Conservation (phyloP, 2,888 invertebrate species). For the Fissipunctia ypsillon region DNA sequence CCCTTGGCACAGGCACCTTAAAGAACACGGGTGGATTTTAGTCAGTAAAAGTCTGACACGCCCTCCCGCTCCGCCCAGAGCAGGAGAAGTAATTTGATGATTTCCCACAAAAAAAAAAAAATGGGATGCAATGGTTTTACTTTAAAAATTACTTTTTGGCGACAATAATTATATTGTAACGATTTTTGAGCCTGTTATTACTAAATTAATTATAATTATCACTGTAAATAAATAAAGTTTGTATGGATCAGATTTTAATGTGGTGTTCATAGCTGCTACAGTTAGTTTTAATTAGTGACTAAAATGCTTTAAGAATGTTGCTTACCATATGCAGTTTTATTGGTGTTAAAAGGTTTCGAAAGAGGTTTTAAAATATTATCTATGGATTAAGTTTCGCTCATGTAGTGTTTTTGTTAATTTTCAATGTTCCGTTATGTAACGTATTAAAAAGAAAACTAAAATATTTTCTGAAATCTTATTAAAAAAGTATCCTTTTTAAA, state of each 20-base stretch:
- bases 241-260: conserved; percentile 32
- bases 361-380: conserved; percentile 18
- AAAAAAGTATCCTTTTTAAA: neutral
- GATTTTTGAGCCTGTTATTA: too few relatives aligned
- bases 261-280: conserved; percentile 11
- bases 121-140: too few relatives aligned
- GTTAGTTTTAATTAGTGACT: conserved; percentile 15
- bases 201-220: neutral
- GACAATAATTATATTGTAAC: too few relatives aligned
- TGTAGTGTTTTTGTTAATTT: conserved; percentile 2
- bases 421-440: neutral
- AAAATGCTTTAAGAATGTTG: conserved; percentile 40
- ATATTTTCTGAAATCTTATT: conserved; percentile 14
- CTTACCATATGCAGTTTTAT: conserved; percentile 16
- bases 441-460: conserved; percentile 4
- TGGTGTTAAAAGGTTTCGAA: conserved; percentile 12
- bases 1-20: too few relatives aligned
- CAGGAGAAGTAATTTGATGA: too few relatives aligned
- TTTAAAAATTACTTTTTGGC: too few relatives aligned
- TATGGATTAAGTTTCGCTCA: conserved; percentile 8
- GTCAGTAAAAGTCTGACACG: too few relatives aligned
- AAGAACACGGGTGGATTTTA: too few relatives aligned
- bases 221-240: conserved; percentile 43
- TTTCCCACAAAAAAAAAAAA: too few relatives aligned
- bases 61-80: too few relatives aligned